Base-by-base conservation (phyloP, 1,140 invertebrate genomes). In the Daktulosphaira vitifoliae region DNA sequence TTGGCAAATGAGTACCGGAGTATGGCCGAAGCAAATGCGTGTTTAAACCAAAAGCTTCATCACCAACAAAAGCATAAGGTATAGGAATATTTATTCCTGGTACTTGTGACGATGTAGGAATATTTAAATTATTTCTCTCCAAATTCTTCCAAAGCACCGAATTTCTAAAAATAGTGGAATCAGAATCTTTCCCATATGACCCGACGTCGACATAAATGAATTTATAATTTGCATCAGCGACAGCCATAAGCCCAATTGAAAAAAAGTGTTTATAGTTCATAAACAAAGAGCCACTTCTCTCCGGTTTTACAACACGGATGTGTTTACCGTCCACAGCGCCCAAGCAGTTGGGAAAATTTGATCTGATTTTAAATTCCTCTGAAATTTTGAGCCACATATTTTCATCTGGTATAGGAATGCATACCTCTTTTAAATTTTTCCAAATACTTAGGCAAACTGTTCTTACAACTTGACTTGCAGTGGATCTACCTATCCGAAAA, bases 11-110 rank as follows among this genome's bases (percentile, higher is more conserved):
- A 16, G 22, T 65, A 5, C 69, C 68, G 16, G 20, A 46, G 16
- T 48, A 69, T 29, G 74, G 74, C 48, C 71, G 67, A 71, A 75
- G 70, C 65, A 72, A 68, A 46, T 70, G 69, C 42, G 70, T 51
- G 46, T 70, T 70, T 18, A 78, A 53, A 8, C 69, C 69, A 68
- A 78, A 79, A 13, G 73, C 74, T 54, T 76, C 76, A 71, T 79
- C 78, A 18, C 72, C 76, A 8, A 68, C 33, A 33, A 68, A 26
- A 22, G 39, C 33, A 59, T 59, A 68, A 38, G 64, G 65, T 20
- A 51, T 16, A 16, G 44, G 8, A 23, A 70, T 69, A n/a, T 56
- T 70, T 49, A 70, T 68, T 20, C 71, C 51, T 20, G 52, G 59
- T n/a, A 66, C 20, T 38, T 29, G 39, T 8, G n/a, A 16, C 20